Percentiles rank a stretch among this genome's conserved stretches.
Conservation (phyloP, 2,888 invertebrate genomes). For the Drosophila formosana region DNA sequence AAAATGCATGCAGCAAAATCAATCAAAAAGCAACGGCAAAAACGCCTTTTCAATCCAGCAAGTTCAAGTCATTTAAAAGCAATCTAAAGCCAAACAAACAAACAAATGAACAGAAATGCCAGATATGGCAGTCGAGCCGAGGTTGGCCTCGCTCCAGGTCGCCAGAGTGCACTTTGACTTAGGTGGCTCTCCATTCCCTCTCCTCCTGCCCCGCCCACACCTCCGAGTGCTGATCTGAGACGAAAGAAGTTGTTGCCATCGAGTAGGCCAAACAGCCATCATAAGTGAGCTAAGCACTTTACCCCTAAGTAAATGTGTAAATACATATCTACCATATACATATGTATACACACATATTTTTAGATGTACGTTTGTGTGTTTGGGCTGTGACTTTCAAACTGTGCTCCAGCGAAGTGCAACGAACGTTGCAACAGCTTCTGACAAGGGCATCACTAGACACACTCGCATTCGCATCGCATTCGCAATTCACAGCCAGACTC, state of each 20-base stretch:
- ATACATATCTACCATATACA: slow-evolving; percentile 15
- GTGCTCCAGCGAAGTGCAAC: slow-evolving; percentile 75
- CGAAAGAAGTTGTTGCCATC: slow-evolving; percentile 55
- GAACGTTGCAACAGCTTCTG: slow-evolving; percentile 65
- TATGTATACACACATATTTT: slow-evolving; percentile 3
- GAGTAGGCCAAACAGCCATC: slow-evolving; percentile 74
- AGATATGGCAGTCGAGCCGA: slow-evolving; percentile 44
- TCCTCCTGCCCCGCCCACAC: neutral
- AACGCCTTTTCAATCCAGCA: slow-evolving; percentile 50
- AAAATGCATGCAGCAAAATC: slow-evolving; percentile 62
- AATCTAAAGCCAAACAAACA: slow-evolving; percentile 67
- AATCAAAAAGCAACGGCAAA: slow-evolving; percentile 60
- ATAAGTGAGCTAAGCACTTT: slow-evolving; percentile 80
- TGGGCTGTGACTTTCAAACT: slow-evolving; percentile 65
- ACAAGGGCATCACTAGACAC: slow-evolving; percentile 70
- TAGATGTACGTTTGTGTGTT: neutral
- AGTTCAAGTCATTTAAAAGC: slow-evolving; percentile 79
- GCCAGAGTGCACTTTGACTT: slow-evolving; percentile 58
- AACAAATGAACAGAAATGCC: slow-evolving; percentile 46
- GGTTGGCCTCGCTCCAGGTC: slow-evolving; percentile 57
- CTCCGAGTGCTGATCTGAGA: slow-evolving; percentile 6
- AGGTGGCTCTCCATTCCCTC: slow-evolving; percentile 35
- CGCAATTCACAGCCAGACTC: slow-evolving; percentile 23
- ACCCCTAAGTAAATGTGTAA: slow-evolving; percentile 69
- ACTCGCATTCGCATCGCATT: slow-evolving; percentile 36